These are phyloP conservation scores for Tuta absoluta DNA, from an alignment of 2,888 invertebrate species.

Conservation along the genomic window DNA sequence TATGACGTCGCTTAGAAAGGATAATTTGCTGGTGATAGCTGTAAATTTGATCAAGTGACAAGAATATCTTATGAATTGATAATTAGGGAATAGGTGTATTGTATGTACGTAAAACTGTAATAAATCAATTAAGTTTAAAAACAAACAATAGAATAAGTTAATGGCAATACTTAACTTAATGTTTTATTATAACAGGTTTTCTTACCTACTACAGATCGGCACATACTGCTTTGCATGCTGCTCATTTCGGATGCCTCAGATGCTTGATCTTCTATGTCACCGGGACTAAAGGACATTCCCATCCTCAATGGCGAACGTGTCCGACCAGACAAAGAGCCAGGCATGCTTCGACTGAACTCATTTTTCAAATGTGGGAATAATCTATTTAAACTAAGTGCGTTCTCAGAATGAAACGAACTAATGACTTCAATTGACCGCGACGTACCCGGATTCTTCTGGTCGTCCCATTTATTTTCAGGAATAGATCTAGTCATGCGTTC, in stretches of 20 bases:
- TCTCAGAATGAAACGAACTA: constrained; percentile 80
- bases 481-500: constrained; percentile 85
- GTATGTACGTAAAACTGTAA: too few species aligned
- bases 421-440: constrained; percentile 83
- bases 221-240: constrained; percentile 80
- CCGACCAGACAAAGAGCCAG: constrained; percentile 62
- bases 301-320: constrained; percentile 56
- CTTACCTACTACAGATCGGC: constrained; percentile 79
- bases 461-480: constrained; percentile 86
- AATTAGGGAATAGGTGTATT: too few species aligned
- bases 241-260: constrained; percentile 79
- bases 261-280: constrained; percentile 71
- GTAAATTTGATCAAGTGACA: too few species aligned
- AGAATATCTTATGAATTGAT: too few species aligned
- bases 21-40: too few species aligned
- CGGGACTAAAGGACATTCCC: constrained; percentile 51
- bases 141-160: too few species aligned
- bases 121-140: too few species aligned
- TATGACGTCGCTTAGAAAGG: too few species aligned
- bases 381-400: constrained; percentile 81
- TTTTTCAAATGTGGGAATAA: constrained; percentile 83
- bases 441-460: constrained; percentile 73
- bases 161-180: too few species aligned
- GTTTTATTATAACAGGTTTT: not conserved
- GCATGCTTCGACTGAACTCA: constrained; percentile 72